phyloP scores from a whole-genome alignment of 2,888 invertebrate genomes.

The Xanthia icteritia region DNA sequence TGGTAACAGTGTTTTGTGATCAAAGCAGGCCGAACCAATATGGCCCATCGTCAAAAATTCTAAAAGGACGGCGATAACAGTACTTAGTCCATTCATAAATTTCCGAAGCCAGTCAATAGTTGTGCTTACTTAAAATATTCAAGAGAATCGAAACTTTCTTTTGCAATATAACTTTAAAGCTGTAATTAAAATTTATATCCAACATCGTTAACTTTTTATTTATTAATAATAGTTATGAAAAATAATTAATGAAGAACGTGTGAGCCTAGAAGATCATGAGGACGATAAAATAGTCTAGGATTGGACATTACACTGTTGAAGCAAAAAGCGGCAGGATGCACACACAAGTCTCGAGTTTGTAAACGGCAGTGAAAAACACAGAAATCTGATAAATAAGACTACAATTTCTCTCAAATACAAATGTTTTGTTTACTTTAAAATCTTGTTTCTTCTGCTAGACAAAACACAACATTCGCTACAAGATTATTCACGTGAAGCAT shows the following conservation, averaged over 20 bases:
- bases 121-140: not conserved
- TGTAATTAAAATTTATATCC: slow-evolving; percentile 6
- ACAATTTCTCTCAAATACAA: not conserved
- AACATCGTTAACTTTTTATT: no score
- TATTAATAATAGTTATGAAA: no score
- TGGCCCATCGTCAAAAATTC: not conserved
- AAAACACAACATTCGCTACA: slow-evolving; percentile 27
- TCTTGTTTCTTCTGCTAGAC: slow-evolving; percentile 14
- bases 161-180: not conserved
- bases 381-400: not conserved
- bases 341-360: not conserved
- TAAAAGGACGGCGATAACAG: not conserved
- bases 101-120: not conserved
- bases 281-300: not conserved
- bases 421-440: slow-evolving; percentile 17
- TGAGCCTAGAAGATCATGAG: not conserved
- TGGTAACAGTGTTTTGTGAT: not conserved
- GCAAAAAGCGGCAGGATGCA: not conserved
- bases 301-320: not conserved
- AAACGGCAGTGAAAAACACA: not conserved
- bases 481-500: slow-evolving; percentile 25
- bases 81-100: not conserved
- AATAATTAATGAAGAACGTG: not conserved
- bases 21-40: not conserved
- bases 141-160: slow-evolving; percentile 1